phyloP scores from a whole-genome alignment of 2,113 vertebrate genomes.

The Polyodon spathula region DNA sequence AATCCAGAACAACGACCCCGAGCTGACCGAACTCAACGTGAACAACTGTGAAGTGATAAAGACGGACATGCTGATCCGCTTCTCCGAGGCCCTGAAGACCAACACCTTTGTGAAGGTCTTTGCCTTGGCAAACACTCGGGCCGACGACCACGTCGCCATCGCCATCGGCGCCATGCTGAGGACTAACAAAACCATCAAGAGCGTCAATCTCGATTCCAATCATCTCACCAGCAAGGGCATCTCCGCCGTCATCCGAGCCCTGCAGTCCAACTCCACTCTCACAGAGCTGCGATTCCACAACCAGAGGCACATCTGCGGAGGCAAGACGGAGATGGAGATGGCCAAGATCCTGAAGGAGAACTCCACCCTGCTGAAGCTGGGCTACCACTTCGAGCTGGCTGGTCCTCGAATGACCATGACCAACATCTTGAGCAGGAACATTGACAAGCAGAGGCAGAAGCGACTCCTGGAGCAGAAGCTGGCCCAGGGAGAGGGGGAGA shows the following conservation, averaged over 20 bases:
- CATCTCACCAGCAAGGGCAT: constrained; percentile 90
- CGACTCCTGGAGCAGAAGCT: constrained; percentile 84
- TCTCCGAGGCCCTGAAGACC: constrained; percentile 76
- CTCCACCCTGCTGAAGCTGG: constrained; percentile 84
- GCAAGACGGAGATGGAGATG: constrained; percentile 97
- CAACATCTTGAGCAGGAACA: constrained; percentile 90
- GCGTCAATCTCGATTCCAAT: constrained; percentile 94
- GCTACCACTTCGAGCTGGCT: constrained; percentile 90
- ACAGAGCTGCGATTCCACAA: constrained; percentile 95
- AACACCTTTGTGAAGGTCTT: constrained; percentile 76
- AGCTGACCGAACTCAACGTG: constrained; percentile 74
- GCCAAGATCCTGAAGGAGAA: constrained; percentile 88
- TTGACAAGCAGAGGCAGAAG: constrained; percentile 89
- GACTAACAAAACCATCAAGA: constrained; percentile 75
- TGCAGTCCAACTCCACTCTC: constrained; percentile 79
- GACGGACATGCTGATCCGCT: constrained; percentile 81
- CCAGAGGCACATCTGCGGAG: constrained; percentile 92
- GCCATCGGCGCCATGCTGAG: constrained; percentile 81
- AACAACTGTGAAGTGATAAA: constrained; percentile 97
- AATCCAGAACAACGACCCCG: constrained; percentile 69
- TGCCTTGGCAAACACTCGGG: constrained; percentile 84
- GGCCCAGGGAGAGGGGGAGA: constrained; percentile 69
- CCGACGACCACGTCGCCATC: constrained; percentile 88
- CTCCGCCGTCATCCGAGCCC: constrained; percentile 81
- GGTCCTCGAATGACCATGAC: constrained; percentile 94